Percentiles rank a stretch among this genome's conserved stretches.
These are phyloP conservation scores for Torymus tubicola DNA, from an alignment of 2,888 invertebrate genomes.

Conservation along the genomic window DNA sequence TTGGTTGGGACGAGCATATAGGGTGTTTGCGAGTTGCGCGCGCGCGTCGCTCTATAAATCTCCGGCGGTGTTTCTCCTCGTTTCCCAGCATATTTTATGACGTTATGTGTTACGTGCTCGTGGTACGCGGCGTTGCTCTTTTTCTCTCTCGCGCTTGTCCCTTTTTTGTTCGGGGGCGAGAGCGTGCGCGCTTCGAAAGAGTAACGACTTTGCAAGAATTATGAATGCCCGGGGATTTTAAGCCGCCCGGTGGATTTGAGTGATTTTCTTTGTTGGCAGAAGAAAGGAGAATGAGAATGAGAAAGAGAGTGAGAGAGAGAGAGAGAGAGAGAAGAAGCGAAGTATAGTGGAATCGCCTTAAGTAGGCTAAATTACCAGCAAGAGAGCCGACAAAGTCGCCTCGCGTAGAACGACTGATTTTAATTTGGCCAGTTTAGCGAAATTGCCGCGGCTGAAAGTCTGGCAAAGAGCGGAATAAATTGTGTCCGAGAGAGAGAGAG, in stretches of 20 bases:
- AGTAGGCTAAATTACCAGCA: slow-evolving; percentile 14
- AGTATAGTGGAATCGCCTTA: slow-evolving; percentile 4
- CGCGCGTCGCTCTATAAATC: slow-evolving; percentile 51
- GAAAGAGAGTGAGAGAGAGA: neutral
- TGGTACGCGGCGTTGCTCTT: slow-evolving; percentile 5
- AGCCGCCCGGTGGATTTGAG: slow-evolving; percentile 16
- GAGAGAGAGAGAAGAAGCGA: too few species aligned
- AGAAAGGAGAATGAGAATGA: slow-evolving; percentile 7
- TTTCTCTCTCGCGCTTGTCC: neutral
- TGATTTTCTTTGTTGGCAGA: slow-evolving; percentile 29
- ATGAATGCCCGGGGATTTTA: slow-evolving; percentile 27
- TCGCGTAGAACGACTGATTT: slow-evolving; percentile 20
- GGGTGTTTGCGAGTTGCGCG: slow-evolving; percentile 28
- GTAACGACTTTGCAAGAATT: slow-evolving; percentile 45
- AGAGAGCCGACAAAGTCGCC: neutral
- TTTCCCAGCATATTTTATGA: slow-evolving; percentile 54
- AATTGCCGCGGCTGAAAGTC: too few species aligned
- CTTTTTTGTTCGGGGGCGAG: slow-evolving; percentile 1
- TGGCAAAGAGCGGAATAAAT: too few species aligned
- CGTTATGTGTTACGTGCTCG: slow-evolving; percentile 31
- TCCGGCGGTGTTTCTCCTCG: slow-evolving; percentile 46
- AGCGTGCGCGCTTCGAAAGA: slow-evolving; percentile 24
- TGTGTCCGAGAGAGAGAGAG: too few species aligned
- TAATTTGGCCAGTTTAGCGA: slow-evolving; percentile 14
- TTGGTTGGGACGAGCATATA: too few species aligned